phyloP scores from a whole-genome alignment of 2,113 vertebrate species.

The Rhynchopsitta pachyrhyncha region DNA sequence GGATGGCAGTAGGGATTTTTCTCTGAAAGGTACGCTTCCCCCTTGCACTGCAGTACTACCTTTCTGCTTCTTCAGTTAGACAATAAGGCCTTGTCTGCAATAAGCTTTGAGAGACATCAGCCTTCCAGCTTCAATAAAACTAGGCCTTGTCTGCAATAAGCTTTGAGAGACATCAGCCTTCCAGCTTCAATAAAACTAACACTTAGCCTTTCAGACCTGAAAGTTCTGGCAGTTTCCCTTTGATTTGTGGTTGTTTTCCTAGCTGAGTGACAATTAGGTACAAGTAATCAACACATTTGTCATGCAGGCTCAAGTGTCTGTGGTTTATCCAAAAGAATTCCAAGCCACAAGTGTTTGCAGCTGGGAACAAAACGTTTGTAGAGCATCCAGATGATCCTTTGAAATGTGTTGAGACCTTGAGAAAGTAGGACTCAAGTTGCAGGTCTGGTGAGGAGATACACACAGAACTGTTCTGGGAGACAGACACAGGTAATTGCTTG shows the following conservation, averaged over 20 bases:
- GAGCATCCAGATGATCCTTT: background rate
- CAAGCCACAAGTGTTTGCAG: conserved; percentile 9
- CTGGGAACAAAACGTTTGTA: background rate
- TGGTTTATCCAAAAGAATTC: background rate
- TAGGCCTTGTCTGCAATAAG: background rate
- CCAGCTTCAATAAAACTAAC: background rate
- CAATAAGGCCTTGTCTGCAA: background rate
- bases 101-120: background rate
- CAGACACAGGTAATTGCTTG: fast-evolving
- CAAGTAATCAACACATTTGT: background rate
- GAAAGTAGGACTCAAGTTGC: background rate
- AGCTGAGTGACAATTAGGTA: background rate
- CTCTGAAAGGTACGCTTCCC: background rate
- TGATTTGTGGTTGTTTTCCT: background rate
- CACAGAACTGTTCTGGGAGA: background rate
- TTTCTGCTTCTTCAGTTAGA: background rate
- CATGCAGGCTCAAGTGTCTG: background rate
- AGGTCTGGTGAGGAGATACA: background rate
- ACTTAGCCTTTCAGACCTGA: background rate
- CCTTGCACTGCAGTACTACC: background rate
- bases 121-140: background rate
- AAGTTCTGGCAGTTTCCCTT: background rate
- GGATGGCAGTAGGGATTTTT: background rate
- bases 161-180: background rate
- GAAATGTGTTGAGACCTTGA: background rate